phyloP scores from a whole-genome alignment of 2,113 vertebrate genomes.

The Platysteira castanea region DNA sequence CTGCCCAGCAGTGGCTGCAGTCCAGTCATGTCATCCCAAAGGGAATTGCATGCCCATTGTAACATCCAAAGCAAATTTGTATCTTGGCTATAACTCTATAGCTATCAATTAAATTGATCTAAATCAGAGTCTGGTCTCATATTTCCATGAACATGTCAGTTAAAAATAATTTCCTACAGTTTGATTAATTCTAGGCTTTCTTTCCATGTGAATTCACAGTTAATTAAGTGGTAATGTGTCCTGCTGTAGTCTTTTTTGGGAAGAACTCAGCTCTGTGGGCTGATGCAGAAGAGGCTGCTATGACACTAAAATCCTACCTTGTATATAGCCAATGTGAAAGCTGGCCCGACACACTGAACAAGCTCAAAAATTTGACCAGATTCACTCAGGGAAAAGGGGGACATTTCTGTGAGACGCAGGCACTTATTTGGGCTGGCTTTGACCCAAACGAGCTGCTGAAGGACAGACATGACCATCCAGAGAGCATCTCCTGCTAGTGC shows the following conservation, averaged over 20 bases:
- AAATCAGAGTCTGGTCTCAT: not conserved
- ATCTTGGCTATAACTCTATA: not conserved
- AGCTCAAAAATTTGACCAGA: not conserved
- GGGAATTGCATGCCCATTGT: not conserved
- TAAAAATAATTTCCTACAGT: not conserved
- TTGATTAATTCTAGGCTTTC: not conserved
- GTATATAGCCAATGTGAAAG: not conserved
- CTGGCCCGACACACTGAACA: not conserved
- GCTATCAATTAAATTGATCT: not conserved
- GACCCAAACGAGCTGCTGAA: not conserved
- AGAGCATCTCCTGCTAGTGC: not conserved
- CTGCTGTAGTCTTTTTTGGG: not conserved
- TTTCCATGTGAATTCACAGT: not conserved
- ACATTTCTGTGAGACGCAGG: not conserved
- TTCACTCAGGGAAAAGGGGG: not conserved
- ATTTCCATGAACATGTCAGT: not conserved
- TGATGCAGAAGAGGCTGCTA: not conserved
- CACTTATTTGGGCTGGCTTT: not conserved
- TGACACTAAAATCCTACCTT: not conserved
- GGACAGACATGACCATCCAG: not conserved
- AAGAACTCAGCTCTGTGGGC: not conserved
- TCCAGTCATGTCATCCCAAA: not conserved
- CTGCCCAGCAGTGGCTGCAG: not conserved
- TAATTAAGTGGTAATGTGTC: not conserved
- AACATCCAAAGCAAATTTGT: not conserved